Evolutionary conservation across 2,888 invertebrate species (phyloP).

Genomic region (Suillia variegata): DNA sequence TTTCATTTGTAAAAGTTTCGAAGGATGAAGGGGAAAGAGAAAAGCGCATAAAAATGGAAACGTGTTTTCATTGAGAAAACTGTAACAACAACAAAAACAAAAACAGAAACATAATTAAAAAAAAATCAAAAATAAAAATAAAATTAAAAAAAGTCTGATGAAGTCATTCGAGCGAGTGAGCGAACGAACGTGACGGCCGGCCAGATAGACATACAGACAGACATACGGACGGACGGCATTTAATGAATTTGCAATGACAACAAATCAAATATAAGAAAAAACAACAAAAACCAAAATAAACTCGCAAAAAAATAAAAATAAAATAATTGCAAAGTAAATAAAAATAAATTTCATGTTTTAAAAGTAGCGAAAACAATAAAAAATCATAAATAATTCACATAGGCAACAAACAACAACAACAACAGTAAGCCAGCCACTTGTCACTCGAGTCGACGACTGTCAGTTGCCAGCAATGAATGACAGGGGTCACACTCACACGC

Average conservation of each 20-base stretch:
- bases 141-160: neutral
- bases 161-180: neutral
- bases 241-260: neutral
- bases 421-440: too few relatives aligned
- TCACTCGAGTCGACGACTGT: too few relatives aligned
- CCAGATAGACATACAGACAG: neutral
- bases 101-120: too few relatives aligned
- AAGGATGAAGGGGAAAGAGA: neutral
- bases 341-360: neutral
- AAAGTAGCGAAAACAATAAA: neutral
- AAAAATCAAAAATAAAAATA: too few relatives aligned
- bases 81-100: neutral
- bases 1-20: too few relatives aligned
- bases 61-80: conserved; percentile 1
- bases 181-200: neutral
- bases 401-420: too few relatives aligned
- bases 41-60: neutral
- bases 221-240: neutral
- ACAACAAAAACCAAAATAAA: too few relatives aligned
- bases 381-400: neutral
- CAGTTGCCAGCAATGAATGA: too few relatives aligned
- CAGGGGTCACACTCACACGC: too few relatives aligned
- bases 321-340: neutral
- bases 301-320: neutral
- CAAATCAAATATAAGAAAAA: neutral